Base-by-base conservation (phyloP, 2,113 vertebrate species). In the Fulica atra region DNA sequence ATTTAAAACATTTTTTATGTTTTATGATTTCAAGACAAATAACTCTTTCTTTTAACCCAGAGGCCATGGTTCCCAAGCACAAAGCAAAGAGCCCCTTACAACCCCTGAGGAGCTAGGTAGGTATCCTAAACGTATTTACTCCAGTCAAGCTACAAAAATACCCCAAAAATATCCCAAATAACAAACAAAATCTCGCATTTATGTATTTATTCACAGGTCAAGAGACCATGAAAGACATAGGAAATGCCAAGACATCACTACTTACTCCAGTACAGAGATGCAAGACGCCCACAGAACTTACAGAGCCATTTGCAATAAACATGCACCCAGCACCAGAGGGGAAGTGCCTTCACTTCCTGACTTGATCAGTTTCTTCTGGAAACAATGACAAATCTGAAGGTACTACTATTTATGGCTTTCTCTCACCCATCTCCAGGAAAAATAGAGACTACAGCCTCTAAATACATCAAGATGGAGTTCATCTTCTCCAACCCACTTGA, bases 341-440 rank as follows among this genome's bases (percentile, higher is more conserved):
- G 82, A 93, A 93, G 64, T 56, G 64, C 48, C 48, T 44, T 60
- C 83, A 84, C 65, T 84, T 95, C 92, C 93, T 87, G 85, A 60
- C 73, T 82, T 44, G 35, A 91, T 89, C 2, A 0, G 44, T 63
- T 95, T 93, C 88, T 97, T 84, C 81, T 94, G 93, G 81, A 95
- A 92, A 94, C 77, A 96, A 84, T 66, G 91, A 95, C 74, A 94
- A 92, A 93, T 5, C 63, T 77, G 66, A 86, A 89, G 89, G 71
- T 89, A 66, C 50, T 92, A 63, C 50, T 92, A 76, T 80, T 95
- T 91, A 95, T 40, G 81, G 59, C 46, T 80, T 86, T 91, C 59
- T 87, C 66, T 65, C 71, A 76, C 50, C 57, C 63, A 82, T 16
- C 29, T 44, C 74, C 66, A 91, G 63, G 65, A 96, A 59, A 87